These are phyloP conservation scores for Harpagifer antarcticus DNA, from an alignment of 2,797 vertebrate genomes.

Conservation along the genomic window DNA sequence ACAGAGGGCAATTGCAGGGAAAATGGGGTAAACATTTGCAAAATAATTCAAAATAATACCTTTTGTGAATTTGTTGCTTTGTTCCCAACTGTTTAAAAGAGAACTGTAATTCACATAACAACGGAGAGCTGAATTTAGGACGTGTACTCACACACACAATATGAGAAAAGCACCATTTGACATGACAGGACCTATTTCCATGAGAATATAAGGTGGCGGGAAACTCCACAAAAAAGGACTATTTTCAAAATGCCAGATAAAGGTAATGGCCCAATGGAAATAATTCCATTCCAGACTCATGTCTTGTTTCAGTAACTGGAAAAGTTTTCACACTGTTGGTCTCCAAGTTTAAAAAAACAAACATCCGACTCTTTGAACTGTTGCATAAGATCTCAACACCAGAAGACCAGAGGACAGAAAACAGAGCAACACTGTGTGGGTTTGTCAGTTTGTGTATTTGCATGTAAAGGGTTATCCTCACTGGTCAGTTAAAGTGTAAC, in stretches of 20 bases:
- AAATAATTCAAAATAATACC: no score
- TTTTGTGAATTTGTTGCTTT: no score
- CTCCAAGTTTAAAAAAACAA: constrained; percentile 47
- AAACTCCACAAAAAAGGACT: neutral
- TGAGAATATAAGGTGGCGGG: constrained; percentile 6
- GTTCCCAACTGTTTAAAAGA: no score
- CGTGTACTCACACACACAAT: neutral
- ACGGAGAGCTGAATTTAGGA: neutral
- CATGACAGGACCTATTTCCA: neutral
- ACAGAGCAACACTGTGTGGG: constrained; percentile 27
- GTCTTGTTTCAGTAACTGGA: constrained; percentile 29
- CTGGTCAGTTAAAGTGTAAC: neutral
- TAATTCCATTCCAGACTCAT: neutral
- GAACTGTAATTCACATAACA: no score
- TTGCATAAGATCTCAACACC: constrained; percentile 28
- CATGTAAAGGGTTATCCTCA: neutral
- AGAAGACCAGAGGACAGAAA: constrained; percentile 38
- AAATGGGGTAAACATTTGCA: neutral
- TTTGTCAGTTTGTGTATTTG: constrained; percentile 17
- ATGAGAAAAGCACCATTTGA: no score
- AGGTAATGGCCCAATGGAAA: neutral
- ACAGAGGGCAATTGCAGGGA: neutral
- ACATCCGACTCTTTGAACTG: constrained; percentile 51
- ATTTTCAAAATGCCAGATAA: neutral
- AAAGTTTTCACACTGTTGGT: constrained; percentile 41